Percentiles rank a stretch among this genome's conserved stretches.
Evolutionary conservation across 1,140 invertebrate genomes (phyloP).

Genomic region (Mylabris phalerata): DNA sequence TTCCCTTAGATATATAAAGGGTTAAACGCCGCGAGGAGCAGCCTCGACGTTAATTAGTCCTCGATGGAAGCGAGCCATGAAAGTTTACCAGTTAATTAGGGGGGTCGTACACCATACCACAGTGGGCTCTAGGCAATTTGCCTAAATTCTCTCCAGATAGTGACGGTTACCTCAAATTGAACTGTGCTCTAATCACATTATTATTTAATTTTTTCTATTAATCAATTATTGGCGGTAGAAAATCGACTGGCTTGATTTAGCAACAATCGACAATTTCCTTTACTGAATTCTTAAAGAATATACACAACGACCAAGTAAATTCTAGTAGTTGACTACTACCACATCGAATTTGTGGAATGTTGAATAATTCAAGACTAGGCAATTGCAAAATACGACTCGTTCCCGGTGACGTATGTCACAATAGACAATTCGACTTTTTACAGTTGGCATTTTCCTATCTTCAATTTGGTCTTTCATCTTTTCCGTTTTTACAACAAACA

Average conservation of each 20-base stretch:
- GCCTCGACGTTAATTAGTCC: conserved; percentile 40
- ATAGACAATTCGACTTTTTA: conserved; percentile 6
- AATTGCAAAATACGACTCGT: conserved; percentile 14
- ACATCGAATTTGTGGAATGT: conserved; percentile 8
- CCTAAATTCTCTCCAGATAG: conserved; percentile 22
- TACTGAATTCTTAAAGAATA: no score
- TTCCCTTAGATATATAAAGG: not conserved
- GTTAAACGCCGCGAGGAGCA: conserved; percentile 27
- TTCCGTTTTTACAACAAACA: conserved; percentile 4
- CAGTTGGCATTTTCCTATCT: conserved; percentile 6
- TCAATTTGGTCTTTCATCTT: conserved; percentile 18
- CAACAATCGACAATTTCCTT: no score
- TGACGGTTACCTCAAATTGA: no score
- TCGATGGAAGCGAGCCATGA: conserved; percentile 39
- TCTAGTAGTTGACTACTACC: not conserved
- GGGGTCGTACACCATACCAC: conserved; percentile 28
- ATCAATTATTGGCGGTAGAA: no score
- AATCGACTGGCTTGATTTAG: no score
- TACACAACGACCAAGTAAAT: no score
- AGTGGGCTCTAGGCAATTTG: conserved; percentile 20
- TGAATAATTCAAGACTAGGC: conserved; percentile 12
- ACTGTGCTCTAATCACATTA: no score
- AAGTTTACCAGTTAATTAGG: conserved; percentile 44
- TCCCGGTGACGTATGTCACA: conserved; percentile 2
- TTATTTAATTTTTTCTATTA: no score